Evolutionary conservation across 1,140 invertebrate genomes (phyloP).

Genomic region (Homarus americanus): DNA sequence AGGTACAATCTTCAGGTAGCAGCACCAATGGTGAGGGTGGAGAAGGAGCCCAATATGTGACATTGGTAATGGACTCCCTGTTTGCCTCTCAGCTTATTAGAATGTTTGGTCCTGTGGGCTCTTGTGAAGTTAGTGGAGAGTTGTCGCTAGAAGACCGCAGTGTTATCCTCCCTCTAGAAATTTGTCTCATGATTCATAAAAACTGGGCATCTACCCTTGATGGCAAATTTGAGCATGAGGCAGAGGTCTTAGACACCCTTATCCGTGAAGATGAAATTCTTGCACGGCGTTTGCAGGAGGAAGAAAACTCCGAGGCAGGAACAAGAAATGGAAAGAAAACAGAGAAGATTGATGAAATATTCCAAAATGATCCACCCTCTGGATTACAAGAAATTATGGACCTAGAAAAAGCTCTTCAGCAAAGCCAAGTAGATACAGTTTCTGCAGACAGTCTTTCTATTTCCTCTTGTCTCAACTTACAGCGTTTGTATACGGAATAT

Average conservation of each 20-base stretch:
- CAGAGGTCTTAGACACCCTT: conserved; percentile 54
- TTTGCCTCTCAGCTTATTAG: conserved; percentile 62
- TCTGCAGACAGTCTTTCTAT: not conserved
- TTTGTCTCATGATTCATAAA: conserved; percentile 59
- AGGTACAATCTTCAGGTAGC: not conserved
- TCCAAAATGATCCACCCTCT: conserved; percentile 41
- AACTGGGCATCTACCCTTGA: conserved; percentile 50
- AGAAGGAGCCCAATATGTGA: conserved; percentile 56
- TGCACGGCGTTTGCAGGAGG: conserved; percentile 56
- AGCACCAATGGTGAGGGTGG: conserved; percentile 27
- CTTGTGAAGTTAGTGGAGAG: conserved; percentile 45
- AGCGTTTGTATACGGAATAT: conserved; percentile 54
- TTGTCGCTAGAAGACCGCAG: conserved; percentile 49
- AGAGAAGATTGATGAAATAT: not conserved
- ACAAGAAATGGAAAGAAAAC: not conserved
- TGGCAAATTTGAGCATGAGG: conserved; percentile 63
- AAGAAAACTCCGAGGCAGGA: conserved; percentile 29
- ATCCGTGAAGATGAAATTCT: conserved; percentile 56
- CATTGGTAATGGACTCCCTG: conserved; percentile 58
- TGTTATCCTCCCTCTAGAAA: conserved; percentile 54
- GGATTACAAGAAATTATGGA: conserved; percentile 61
- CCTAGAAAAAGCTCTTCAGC: conserved; percentile 61
- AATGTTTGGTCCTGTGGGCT: conserved; percentile 57
- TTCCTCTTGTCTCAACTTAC: conserved; percentile 50
- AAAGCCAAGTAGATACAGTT: conserved; percentile 23